Evolutionary conservation across 2,888 invertebrate species (phyloP).

Genomic region (Uropetala carovei): DNA sequence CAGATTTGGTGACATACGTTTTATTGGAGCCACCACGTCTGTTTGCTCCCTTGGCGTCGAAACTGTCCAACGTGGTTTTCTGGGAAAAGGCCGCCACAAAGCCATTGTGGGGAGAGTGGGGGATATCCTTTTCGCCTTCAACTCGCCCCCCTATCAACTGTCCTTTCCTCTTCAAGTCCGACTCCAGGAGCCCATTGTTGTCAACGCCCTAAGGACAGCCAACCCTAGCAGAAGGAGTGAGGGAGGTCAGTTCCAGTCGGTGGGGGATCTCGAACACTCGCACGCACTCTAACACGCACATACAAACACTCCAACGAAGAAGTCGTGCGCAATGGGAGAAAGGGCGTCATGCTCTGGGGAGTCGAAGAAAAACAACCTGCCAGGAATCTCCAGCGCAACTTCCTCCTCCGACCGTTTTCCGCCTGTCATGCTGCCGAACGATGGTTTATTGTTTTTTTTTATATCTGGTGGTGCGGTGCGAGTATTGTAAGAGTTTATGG

Average conservation of each 20-base stretch:
- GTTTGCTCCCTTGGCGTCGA: neutral
- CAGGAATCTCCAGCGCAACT: neutral
- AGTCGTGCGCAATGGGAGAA: too few relatives aligned
- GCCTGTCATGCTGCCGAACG: neutral
- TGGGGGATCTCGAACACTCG: neutral
- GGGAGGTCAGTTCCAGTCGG: constrained; percentile 29
- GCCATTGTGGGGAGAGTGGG: neutral
- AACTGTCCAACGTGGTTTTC: neutral
- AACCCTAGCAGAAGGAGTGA: neutral
- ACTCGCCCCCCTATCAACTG: neutral
- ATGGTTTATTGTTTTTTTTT: too few relatives aligned
- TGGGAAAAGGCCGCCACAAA: neutral
- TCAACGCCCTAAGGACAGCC: neutral
- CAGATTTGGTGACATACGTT: neutral
- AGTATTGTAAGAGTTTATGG: too few relatives aligned
- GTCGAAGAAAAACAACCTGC: neutral
- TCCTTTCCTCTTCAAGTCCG: neutral
- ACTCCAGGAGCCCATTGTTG: neutral
- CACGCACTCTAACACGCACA: too few relatives aligned
- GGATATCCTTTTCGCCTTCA: neutral
- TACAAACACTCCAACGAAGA: too few relatives aligned
- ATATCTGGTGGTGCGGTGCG: too few relatives aligned
- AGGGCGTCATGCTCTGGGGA: neutral
- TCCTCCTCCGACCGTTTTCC: neutral
- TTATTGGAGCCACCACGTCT: neutral